Evolutionary conservation across 2,888 invertebrate genomes (phyloP), one percentile per base, ranked within the genome.

Genomic region (Mesoligia furuncula): DNA sequence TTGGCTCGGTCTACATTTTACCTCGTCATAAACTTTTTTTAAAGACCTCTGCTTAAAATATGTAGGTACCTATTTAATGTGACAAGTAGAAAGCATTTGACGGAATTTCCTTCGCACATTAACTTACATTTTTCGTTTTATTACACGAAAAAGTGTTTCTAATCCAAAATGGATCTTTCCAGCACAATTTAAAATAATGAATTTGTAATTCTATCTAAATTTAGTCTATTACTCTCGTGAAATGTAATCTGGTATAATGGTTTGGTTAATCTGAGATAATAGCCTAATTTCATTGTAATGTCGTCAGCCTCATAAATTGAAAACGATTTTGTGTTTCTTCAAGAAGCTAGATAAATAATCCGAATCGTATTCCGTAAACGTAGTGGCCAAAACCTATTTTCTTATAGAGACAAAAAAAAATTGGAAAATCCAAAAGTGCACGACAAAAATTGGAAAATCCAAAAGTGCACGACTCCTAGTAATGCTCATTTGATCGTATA

Each of bases 251-350:
- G 31, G 20, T 51, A 42, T 76, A 84, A 85, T 67, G 54, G 68
- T 68, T 67, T 64, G 68, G n/a, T 79, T 73, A 85, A 80, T 72
- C 69, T 83, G 36, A 70, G 80, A 83, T 80, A 76, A 80, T 76
- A 67, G 73, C 27, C 59, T 75, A 75, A 83, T 80, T 87, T 57
- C 36, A 66, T 74, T 85, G 45, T 39, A 68, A 79, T 72, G 61
- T 65, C 27, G 75, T 64, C 61, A 42, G 54, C 8, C 48, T 70
- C n/a, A 24, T 73, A 72, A 69, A 17, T 76, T 72, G 64, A 57
- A 59, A 51, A 27, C 13, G 24, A 69, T 57, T 54, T 67, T 39
- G 15, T 62, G 66, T 73, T 36, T 70, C 2, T 59, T 13, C 42
- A 51, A 78, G 54, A 67, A 31, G 15, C 31, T 24, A 15, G 7